Evolutionary conservation across 2,797 vertebrate genomes (phyloP).

Genomic region (Periophthalmus magnuspinnatus): DNA sequence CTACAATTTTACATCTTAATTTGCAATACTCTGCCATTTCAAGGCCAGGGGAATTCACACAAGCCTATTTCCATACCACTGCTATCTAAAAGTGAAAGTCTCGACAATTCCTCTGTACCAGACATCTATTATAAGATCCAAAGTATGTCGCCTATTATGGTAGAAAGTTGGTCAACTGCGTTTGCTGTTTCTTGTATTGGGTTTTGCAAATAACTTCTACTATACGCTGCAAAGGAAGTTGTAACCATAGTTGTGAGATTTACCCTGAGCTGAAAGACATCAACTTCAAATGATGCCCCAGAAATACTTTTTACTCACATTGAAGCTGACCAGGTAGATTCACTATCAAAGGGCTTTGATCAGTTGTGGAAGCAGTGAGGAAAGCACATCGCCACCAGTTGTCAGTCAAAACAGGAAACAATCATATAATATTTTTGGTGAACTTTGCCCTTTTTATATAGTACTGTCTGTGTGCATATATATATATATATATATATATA

Average conservation of each 20-base stretch:
- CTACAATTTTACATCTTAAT: constrained; percentile 7
- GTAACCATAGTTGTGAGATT: neutral
- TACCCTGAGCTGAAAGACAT: neutral
- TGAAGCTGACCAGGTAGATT: constrained; percentile 11
- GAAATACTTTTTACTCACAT: neutral
- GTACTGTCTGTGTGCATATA: neutral
- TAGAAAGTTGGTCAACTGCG: constrained; percentile 10
- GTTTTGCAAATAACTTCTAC: neutral
- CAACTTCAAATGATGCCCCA: neutral
- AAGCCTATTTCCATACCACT: constrained; percentile 58
- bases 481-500: no score
- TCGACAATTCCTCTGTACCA: constrained; percentile 24
- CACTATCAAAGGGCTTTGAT: constrained; percentile 41
- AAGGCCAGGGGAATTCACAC: constrained; percentile 66
- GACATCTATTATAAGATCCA: constrained; percentile 24
- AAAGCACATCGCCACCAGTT: constrained; percentile 31
- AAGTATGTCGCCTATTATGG: constrained; percentile 25
- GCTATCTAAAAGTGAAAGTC: constrained; percentile 59
- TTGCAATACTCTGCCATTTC: constrained; percentile 31
- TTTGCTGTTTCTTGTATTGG: neutral
- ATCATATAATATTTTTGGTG: neutral
- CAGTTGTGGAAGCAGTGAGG: constrained; percentile 17
- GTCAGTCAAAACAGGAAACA: neutral
- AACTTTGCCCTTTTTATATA: neutral
- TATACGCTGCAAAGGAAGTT: neutral